Evolutionary conservation across 2,888 invertebrate genomes (phyloP), one percentile per base, ranked within the genome.

Genomic region (Melanostoma mellinum): DNA sequence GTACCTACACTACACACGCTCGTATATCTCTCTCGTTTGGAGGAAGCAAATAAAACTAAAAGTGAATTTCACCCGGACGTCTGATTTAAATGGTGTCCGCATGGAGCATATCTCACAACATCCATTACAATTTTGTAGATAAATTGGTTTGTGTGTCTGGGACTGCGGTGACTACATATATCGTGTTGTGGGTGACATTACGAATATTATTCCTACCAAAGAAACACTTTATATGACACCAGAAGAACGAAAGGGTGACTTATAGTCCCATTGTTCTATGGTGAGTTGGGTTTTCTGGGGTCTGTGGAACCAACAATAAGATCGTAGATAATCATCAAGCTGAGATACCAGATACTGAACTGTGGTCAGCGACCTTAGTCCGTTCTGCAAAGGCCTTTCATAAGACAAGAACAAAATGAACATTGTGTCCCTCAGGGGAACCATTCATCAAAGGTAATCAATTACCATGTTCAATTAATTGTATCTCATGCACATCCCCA

Each of bases 81-180:
- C 73, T 77, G 82, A 82, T 74, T 74, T 78, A 78, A 73, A 73
- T 82, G 73, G 68, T 68, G 73, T 50, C 63, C 63, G 40, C 40
- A 58, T 60, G 56, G 68, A 52, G 63, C 72, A 77, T 82, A 82
- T 82, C 82, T 82, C 82, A 82, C 77, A 58, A 82, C 82, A 77
- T 77, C 72, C 81, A 82, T 82, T 82, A 77, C 73, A 67, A 52
- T 79, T 58, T 32, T 75, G 61, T 56, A 65, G 46, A 30, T 48
- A 58, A 10, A 36, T 40, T 42, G 32, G 20, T 20, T 20, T 4
- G 50, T 35, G 48, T 8, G 48, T 55, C 48, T 58, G 38, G n/a
- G 42, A 42, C 42, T 40, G 4, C 6, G 32, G 9, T 32, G n/a
- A 5, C 40, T 2, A 2, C 36, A 6, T 32, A 35, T 20, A 68